phyloP scores from a whole-genome alignment of 2,113 vertebrate genomes.

The Antidorcas marsupialis region DNA sequence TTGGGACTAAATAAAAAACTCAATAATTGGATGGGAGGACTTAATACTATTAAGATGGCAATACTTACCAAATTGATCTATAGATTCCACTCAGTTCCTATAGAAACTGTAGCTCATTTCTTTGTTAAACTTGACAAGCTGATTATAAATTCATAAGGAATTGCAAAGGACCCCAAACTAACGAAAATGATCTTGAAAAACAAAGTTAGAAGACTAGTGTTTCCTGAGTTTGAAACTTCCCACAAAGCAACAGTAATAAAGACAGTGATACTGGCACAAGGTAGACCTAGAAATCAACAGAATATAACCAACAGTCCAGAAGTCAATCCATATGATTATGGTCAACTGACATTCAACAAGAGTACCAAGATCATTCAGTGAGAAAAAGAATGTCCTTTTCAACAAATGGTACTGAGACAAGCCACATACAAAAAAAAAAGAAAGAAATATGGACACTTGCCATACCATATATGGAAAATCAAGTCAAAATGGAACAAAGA shows the following conservation, averaged over 20 bases:
- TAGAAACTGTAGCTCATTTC: neutral
- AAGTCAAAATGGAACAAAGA: neutral
- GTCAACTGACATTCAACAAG: neutral
- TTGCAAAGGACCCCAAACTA: neutral
- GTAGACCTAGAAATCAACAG: neutral
- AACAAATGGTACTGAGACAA: neutral
- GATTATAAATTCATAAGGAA: neutral
- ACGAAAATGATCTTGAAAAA: neutral
- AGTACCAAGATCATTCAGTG: neutral
- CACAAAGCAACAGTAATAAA: neutral
- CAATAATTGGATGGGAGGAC: neutral
- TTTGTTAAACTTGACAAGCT: neutral
- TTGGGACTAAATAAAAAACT: neutral
- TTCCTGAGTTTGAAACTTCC: neutral
- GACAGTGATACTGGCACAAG: neutral
- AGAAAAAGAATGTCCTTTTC: neutral
- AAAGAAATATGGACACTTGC: neutral
- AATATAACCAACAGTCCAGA: neutral
- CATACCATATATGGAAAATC: neutral
- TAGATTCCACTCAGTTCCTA: neutral
- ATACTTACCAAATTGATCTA: neutral
- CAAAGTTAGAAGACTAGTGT: neutral
- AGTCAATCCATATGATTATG: neutral
- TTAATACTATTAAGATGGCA: neutral
- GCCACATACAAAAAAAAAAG: neutral